Conservation (phyloP, 2,888 invertebrate species). For the Gortyna flavago region DNA sequence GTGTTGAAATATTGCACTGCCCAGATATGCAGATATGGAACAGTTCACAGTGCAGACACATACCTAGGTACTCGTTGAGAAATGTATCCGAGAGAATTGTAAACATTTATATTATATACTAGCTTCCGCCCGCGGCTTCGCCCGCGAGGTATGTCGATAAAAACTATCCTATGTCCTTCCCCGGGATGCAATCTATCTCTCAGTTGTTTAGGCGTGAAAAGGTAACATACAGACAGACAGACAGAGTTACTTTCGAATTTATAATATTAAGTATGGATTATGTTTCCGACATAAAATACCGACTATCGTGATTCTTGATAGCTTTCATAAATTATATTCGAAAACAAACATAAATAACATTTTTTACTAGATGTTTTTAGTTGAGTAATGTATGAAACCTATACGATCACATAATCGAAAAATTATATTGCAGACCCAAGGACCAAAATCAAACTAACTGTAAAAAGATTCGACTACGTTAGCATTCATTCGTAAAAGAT, state of each 20-base stretch:
- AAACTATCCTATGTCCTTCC: no score
- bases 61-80: background rate
- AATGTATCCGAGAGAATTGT: conserved; percentile 22
- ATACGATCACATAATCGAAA: background rate
- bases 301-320: conserved; percentile 1
- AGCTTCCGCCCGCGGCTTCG: no score
- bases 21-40: conserved; percentile 30
- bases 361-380: background rate
- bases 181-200: no score
- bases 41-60: conserved; percentile 28
- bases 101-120: conserved; percentile 26
- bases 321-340: conserved; percentile 4
- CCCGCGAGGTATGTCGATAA: no score
- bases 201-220: no score
- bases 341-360: background rate
- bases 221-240: no score
- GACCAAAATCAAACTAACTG: background rate
- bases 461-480: background rate
- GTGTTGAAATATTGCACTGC: conserved; percentile 39
- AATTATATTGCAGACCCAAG: background rate
- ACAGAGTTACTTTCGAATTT: no score
- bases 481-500: background rate
- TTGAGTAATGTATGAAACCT: background rate
- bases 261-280: no score
- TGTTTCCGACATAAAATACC: conserved; percentile 11